Conservation (phyloP, 2,888 invertebrate genomes). For the Epistrophella euchroma region DNA sequence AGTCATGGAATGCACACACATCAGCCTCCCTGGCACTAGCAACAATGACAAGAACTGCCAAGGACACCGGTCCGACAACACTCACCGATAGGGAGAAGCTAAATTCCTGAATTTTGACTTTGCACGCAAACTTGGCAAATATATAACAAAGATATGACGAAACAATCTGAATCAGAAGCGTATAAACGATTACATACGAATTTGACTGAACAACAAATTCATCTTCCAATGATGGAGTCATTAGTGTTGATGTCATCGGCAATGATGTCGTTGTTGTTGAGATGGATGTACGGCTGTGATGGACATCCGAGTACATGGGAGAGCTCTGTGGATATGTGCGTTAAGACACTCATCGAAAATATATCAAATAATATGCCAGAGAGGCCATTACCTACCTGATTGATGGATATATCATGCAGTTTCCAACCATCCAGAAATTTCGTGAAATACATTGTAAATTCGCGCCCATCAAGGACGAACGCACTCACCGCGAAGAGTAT, state of each 20-base stretch:
- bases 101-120: slow-evolving; percentile 94
- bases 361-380: slow-evolving; percentile 40
- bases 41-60: slow-evolving; percentile 88
- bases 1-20: slow-evolving; percentile 87
- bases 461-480: slow-evolving; percentile 85
- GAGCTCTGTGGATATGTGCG: slow-evolving; percentile 37
- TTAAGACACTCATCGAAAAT: slow-evolving; percentile 21
- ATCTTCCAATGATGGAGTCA: slow-evolving; percentile 41
- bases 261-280: slow-evolving; percentile 15
- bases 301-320: slow-evolving; percentile 55
- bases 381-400: slow-evolving; percentile 83
- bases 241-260: slow-evolving; percentile 40
- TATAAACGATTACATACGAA: slow-evolving; percentile 84
- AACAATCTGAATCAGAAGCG: slow-evolving; percentile 87
- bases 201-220: slow-evolving; percentile 78
- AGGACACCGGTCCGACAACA: slow-evolving; percentile 90
- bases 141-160: slow-evolving; percentile 88
- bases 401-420: slow-evolving; percentile 85
- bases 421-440: slow-evolving; percentile 84
- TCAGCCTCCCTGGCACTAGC: slow-evolving; percentile 88
- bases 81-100: slow-evolving; percentile 93
- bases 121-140: slow-evolving; percentile 92
- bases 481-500: slow-evolving; percentile 88
- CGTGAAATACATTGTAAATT: slow-evolving; percentile 83
- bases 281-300: slow-evolving; percentile 5